A percentile compares a stretch with the other conserved stretches of the same genome.
phyloP scores from a whole-genome alignment of 2,113 vertebrate species.

The Pavo muticus region DNA sequence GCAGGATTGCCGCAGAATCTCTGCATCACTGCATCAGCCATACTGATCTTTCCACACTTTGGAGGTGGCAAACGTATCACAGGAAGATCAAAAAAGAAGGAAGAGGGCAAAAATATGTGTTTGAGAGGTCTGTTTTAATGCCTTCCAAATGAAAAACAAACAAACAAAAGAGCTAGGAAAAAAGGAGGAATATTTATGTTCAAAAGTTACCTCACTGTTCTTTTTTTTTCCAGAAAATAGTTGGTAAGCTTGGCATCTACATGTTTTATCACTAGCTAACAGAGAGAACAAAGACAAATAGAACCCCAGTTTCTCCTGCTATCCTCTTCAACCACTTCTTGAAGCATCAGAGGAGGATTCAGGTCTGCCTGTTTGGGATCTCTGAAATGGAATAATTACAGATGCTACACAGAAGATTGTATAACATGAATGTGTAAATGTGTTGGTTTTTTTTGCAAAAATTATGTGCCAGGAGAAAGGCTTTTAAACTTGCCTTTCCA shows the following conservation, averaged over 20 bases:
- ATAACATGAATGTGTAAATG: background rate
- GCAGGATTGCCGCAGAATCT: background rate
- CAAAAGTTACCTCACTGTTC: background rate
- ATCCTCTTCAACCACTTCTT: background rate
- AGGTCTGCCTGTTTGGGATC: background rate
- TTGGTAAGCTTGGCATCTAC: background rate
- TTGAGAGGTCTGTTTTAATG: background rate
- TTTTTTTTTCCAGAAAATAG: background rate
- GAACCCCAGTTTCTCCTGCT: background rate
- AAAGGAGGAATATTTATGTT: background rate
- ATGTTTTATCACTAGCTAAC: background rate
- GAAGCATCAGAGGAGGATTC: background rate
- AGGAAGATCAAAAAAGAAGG: background rate
- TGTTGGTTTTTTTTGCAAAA: background rate
- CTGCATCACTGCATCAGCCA: background rate
- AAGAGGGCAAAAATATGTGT: background rate
- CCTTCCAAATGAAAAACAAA: background rate
- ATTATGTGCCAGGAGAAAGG: background rate
- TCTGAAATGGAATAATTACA: background rate
- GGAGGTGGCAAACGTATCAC: background rate
- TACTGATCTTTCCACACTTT: background rate
- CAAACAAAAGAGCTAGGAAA: background rate
- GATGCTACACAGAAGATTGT: background rate
- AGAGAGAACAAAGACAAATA: background rate
- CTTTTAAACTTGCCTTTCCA: background rate